Conservation (phyloP, 2,888 invertebrate genomes). For the Drosophila mercatorum region DNA sequence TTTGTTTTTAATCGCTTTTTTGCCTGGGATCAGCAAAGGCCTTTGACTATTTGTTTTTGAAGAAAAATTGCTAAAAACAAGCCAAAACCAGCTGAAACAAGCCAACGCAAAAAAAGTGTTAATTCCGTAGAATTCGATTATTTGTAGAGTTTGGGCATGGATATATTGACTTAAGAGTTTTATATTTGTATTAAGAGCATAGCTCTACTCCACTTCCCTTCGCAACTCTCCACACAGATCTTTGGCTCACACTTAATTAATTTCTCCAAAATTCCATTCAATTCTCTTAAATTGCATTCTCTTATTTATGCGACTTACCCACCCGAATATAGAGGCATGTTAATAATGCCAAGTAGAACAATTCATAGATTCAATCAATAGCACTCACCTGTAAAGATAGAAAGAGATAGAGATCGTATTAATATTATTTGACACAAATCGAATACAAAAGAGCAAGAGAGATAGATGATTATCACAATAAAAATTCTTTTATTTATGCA, state of each 20-base stretch:
- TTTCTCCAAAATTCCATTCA: not conserved
- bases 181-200: too few relatives aligned
- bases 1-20: slow-evolving; percentile 35
- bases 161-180: not conserved
- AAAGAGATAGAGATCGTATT: slow-evolving; percentile 12
- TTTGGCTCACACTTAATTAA: not conserved
- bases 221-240: not conserved
- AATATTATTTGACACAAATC: slow-evolving; percentile 41
- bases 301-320: slow-evolving; percentile 31
- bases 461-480: slow-evolving; percentile 26
- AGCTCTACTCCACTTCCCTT: too few relatives aligned
- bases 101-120: not conserved
- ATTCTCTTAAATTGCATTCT: not conserved
- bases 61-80: not conserved
- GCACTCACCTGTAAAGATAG: slow-evolving; percentile 61
- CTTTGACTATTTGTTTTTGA: slow-evolving; percentile 16
- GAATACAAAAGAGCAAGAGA: slow-evolving; percentile 2
- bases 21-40: not conserved
- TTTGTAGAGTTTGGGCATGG: slow-evolving; percentile 26
- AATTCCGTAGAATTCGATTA: slow-evolving; percentile 7
- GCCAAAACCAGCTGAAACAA: not conserved
- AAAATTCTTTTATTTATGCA: slow-evolving; percentile 25
- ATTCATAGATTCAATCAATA: slow-evolving; percentile 26
- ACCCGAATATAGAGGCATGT: slow-evolving; percentile 4
- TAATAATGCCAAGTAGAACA: slow-evolving; percentile 12